phyloP scores from a whole-genome alignment of 2,113 vertebrate species.

The Ictalurus furcatus region DNA sequence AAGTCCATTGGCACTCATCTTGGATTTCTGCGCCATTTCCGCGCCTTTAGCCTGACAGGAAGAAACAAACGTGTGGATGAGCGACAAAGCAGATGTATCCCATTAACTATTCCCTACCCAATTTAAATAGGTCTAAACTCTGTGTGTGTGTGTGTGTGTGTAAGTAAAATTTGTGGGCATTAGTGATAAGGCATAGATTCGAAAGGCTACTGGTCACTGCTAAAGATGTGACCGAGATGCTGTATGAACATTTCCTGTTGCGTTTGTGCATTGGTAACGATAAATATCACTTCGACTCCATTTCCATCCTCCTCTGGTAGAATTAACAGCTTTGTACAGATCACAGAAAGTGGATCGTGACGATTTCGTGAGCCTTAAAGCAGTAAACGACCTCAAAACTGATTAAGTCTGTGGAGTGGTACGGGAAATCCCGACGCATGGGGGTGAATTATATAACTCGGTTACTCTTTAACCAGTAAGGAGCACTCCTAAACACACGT shows the following conservation, averaged over 20 bases:
- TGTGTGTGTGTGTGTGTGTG: too few relatives aligned
- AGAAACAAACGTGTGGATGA: neutral
- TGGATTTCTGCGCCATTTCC: conserved; percentile 72
- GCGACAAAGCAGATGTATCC: neutral
- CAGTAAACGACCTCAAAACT: neutral
- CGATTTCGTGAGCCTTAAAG: neutral
- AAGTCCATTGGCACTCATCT: conserved; percentile 75
- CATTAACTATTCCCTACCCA: neutral
- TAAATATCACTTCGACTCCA: neutral
- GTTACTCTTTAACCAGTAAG: neutral
- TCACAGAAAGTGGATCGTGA: neutral
- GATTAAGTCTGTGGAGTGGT: neutral
- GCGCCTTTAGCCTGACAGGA: conserved; percentile 70
- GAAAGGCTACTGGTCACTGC: neutral
- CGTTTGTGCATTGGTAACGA: neutral
- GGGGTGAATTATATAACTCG: neutral
- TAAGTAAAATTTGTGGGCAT: neutral
- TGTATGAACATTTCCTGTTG: neutral
- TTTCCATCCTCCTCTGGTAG: neutral
- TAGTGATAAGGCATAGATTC: neutral
- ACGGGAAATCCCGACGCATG: neutral
- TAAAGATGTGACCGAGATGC: neutral
- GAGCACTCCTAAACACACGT: neutral
- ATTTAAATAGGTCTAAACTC: neutral
- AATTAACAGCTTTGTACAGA: neutral